Evolutionary conservation across 2,113 vertebrate genomes (phyloP).

Genomic region (Oreochromis tanganicae): DNA sequence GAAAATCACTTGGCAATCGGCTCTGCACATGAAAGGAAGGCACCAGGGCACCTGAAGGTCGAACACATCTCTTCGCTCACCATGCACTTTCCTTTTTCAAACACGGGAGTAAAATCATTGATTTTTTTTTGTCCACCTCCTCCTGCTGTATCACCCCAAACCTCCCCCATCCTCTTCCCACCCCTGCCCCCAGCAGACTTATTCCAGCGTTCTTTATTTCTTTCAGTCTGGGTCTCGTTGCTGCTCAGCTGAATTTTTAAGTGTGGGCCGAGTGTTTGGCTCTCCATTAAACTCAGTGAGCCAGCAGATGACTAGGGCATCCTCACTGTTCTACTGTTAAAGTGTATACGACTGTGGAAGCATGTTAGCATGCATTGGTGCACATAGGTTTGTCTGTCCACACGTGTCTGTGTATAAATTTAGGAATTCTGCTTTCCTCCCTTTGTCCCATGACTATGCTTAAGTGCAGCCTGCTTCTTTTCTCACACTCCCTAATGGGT

Average conservation of each 20-base stretch:
- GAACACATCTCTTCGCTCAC: slow-evolving; percentile 12
- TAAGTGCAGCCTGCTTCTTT: neutral
- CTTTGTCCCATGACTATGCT: neutral
- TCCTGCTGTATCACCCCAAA: neutral
- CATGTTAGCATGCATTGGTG: neutral
- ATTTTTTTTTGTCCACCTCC: slow-evolving; percentile 4
- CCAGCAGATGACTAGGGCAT: slow-evolving; percentile 30
- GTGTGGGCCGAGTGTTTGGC: slow-evolving; percentile 1
- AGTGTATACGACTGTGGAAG: neutral
- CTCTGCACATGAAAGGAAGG: slow-evolving; percentile 48
- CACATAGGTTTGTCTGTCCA: neutral
- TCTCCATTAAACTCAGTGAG: slow-evolving; percentile 32
- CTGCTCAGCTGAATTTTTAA: slow-evolving; percentile 22
- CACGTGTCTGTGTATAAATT: neutral
- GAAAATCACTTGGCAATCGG: slow-evolving; percentile 54
- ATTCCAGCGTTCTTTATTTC: neutral
- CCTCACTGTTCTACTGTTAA: neutral
- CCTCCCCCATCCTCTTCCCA: neutral
- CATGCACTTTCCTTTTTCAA: slow-evolving; percentile 37
- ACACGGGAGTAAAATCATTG: slow-evolving; percentile 22
- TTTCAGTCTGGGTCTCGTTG: neutral
- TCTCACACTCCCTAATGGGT: slow-evolving; percentile 10
- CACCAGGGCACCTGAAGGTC: slow-evolving; percentile 60
- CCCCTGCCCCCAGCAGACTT: neutral
- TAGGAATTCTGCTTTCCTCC: neutral